A percentile compares a stretch with the other conserved stretches of the same genome.
phyloP scores from a whole-genome alignment of 2,113 vertebrate genomes.

The Origma solitaria region DNA sequence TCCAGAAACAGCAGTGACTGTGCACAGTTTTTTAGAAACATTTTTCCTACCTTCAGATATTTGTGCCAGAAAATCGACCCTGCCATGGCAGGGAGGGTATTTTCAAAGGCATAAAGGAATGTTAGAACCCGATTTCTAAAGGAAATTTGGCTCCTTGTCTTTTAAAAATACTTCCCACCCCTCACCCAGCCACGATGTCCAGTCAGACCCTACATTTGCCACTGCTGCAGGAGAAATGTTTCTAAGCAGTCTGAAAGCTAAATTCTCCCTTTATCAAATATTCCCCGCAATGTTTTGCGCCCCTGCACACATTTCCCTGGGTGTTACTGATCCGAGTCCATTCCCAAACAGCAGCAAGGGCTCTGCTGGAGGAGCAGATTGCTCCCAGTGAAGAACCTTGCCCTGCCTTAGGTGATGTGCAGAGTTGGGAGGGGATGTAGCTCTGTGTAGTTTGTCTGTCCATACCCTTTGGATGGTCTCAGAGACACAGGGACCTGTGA shows the following conservation, averaged over 20 bases:
- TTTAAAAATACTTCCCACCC: neutral
- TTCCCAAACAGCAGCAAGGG: neutral
- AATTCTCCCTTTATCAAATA: neutral
- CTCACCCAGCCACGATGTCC: accelerated
- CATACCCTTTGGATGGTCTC: neutral
- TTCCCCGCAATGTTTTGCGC: neutral
- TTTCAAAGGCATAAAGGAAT: neutral
- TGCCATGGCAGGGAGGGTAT: neutral
- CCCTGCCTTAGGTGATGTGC: neutral
- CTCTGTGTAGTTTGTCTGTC: neutral
- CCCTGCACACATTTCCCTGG: neutral
- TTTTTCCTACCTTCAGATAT: neutral
- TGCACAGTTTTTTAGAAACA: neutral
- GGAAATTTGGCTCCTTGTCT: neutral
- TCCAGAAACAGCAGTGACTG: neutral
- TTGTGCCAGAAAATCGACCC: neutral
- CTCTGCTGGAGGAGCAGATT: neutral
- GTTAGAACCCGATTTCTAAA: neutral
- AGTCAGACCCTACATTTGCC: neutral
- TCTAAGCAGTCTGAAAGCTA: neutral
- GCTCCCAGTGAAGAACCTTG: neutral
- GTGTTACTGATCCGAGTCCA: neutral
- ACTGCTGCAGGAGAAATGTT: neutral
- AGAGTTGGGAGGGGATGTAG: neutral
- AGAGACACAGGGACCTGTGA: neutral